Evolutionary conservation across 2,797 vertebrate genomes (phyloP).

Genomic region (Paratrypauchen microcephalus): DNA sequence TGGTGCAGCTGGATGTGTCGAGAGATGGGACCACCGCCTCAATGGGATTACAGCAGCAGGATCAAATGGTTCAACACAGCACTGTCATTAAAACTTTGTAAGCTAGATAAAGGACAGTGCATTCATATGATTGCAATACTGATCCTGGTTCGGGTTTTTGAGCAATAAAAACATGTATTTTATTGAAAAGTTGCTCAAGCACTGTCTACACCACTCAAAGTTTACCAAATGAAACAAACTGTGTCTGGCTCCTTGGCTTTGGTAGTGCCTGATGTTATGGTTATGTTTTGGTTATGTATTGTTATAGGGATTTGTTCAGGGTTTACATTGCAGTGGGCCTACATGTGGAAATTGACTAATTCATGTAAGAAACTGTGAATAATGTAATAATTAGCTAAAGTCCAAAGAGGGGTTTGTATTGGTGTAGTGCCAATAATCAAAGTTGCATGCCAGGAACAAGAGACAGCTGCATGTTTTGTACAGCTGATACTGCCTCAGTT

Average conservation of each 20-base stretch:
- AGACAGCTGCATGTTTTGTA: slow-evolving; percentile 1
- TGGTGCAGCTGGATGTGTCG: not conserved
- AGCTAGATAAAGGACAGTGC: not conserved
- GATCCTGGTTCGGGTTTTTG: not conserved
- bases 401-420: not conserved
- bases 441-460: not conserved
- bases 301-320: too few species aligned
- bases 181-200: not conserved
- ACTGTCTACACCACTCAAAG: not conserved
- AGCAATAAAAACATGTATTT: not conserved
- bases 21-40: not conserved
- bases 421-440: not conserved
- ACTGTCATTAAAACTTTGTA: not conserved
- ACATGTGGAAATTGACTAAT: not conserved
- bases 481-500: slow-evolving; percentile 8
- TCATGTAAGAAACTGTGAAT: not conserved
- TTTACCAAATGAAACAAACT: not conserved
- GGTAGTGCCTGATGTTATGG: not conserved
- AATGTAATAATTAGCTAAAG: not conserved
- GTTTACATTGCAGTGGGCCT: not conserved
- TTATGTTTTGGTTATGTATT: not conserved
- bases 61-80: not conserved
- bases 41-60: not conserved
- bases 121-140: not conserved
- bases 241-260: not conserved